A percentile compares a stretch with the other conserved stretches of the same genome.
Evolutionary conservation across 2,113 vertebrate species (phyloP).

Genomic region (Phylloscopus trochiloides): DNA sequence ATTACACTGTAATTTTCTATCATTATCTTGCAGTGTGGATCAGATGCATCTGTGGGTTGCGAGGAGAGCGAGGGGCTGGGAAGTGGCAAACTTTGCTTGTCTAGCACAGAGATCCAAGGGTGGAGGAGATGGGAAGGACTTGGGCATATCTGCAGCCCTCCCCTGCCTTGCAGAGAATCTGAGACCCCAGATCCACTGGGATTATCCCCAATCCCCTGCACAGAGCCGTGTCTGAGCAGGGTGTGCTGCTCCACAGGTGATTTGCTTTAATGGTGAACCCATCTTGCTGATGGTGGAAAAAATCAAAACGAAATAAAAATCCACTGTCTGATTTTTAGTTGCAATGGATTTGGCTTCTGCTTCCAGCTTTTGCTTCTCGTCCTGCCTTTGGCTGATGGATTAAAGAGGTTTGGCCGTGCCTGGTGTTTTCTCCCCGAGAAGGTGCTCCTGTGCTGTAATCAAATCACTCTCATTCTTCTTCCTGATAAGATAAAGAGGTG

Average conservation of each 20-base stretch:
- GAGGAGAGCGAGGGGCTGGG: slow-evolving; percentile 25
- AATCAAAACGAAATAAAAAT: background rate
- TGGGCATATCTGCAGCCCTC: background rate
- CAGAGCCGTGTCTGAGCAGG: rapidly evolving
- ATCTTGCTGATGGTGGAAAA: background rate
- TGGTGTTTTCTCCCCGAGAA: background rate
- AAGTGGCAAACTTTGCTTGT: slow-evolving; percentile 8
- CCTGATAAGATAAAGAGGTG: slow-evolving; percentile 30
- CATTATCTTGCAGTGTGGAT: slow-evolving; percentile 58
- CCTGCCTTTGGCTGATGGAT: slow-evolving; percentile 2
- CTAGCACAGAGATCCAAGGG: background rate
- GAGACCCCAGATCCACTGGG: rapidly evolving
- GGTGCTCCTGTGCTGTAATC: background rate
- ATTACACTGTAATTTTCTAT: slow-evolving; percentile 65
- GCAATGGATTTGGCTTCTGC: background rate
- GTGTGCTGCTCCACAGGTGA: rapidly evolving
- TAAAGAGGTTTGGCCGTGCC: background rate
- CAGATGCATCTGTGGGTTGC: slow-evolving; percentile 50
- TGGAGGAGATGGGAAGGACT: background rate
- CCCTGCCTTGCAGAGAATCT: too few species aligned
- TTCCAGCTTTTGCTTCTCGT: background rate
- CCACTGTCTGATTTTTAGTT: background rate
- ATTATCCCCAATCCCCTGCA: background rate
- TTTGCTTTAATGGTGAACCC: background rate
- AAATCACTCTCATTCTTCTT: slow-evolving; percentile 50